Conservation (phyloP, 2,113 vertebrate species). For the Onychostruthus taczanowskii region DNA sequence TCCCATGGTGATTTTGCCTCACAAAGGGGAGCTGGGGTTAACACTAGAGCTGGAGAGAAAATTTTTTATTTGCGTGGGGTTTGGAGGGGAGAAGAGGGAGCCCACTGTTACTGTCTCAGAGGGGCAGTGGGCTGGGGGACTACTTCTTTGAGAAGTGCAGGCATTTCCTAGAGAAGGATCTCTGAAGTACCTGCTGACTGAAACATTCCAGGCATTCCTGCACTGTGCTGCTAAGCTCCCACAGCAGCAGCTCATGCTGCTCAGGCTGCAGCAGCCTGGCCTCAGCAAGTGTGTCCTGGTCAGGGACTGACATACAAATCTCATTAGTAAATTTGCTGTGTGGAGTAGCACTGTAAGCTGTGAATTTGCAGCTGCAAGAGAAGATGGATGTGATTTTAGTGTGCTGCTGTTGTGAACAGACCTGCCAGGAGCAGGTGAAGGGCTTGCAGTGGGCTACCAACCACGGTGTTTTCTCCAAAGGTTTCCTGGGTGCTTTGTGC, state of each 20-base stretch:
- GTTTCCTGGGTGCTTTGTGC: not conserved
- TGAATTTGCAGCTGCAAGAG: not conserved
- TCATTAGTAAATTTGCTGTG: not conserved
- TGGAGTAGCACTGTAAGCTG: not conserved
- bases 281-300: not conserved
- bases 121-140: not conserved
- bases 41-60: not conserved
- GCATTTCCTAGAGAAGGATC: not conserved
- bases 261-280: not conserved
- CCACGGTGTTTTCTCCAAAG: not conserved
- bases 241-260: not conserved
- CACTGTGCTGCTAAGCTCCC: not conserved
- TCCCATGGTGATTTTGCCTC: not conserved
- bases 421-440: not conserved
- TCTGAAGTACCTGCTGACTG: not conserved
- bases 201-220: conserved; percentile 30
- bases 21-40: not conserved
- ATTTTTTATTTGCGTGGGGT: not conserved
- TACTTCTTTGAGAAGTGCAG: not conserved
- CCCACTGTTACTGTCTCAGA: not conserved
- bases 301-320: not conserved
- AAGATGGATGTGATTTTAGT: not conserved
- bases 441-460: not conserved
- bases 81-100: not conserved
- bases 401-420: not conserved